Conservation (phyloP, 2,888 invertebrate genomes). For the Spilarctia lutea region DNA sequence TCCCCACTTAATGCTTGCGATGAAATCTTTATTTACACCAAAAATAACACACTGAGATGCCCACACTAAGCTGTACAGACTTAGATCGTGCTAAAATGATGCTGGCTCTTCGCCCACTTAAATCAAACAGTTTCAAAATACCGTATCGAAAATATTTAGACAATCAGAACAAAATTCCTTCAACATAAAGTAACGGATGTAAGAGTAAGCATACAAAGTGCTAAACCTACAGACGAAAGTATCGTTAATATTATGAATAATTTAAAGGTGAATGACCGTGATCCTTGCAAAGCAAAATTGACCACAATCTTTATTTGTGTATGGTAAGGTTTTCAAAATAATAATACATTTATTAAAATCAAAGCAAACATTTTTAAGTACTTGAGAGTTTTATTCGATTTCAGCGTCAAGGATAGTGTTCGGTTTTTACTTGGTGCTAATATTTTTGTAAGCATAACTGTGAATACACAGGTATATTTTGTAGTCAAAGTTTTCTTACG, state of each 20-base stretch:
- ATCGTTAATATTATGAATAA: conserved; percentile 40
- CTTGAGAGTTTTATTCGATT: not conserved
- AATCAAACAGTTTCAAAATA: not conserved
- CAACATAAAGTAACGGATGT: not conserved
- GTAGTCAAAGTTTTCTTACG: not conserved
- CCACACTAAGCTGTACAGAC: not conserved
- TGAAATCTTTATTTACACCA: not conserved
- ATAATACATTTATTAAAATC: not conserved
- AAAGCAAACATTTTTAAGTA: too few species aligned
- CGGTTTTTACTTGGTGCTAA: not conserved
- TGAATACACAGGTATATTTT: not conserved
- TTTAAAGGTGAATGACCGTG: conserved; percentile 43
- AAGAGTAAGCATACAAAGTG: conserved; percentile 18
- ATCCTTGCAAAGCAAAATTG: conserved; percentile 31
- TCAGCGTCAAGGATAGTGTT: not conserved
- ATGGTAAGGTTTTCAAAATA: not conserved
- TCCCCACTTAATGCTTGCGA: not conserved
- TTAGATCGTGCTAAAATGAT: not conserved
- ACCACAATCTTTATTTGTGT: conserved; percentile 25
- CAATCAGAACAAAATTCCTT: not conserved
- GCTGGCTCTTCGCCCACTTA: not conserved
- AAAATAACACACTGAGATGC: not conserved
- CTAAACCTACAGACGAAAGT: conserved; percentile 24
- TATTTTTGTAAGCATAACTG: not conserved
- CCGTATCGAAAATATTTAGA: conserved; percentile 7